Evolutionary conservation across 2,888 invertebrate genomes (phyloP), one percentile per base, ranked within the genome.

Genomic region (Leptinotarsa haldemani): DNA sequence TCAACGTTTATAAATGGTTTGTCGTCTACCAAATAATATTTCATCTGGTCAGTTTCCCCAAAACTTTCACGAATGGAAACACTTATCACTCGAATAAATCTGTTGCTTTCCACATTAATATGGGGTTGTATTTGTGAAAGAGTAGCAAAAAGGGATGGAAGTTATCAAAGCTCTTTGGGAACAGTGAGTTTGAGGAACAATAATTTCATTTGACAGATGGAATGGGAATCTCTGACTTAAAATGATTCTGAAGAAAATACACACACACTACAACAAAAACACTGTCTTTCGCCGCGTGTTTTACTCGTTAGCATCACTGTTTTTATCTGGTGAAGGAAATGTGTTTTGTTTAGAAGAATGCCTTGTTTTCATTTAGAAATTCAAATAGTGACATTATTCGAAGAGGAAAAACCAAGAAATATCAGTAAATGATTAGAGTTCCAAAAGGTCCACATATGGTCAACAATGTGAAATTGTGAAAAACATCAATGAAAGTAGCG

Each of bases 31-130:
- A 20, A 53, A 40, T 22, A 20, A 68, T 68, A 68, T 40, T 68
- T 68, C 68, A 68, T 56, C 68, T 46, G 68, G 68, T 68, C 68
- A 68, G 68, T 68, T 68, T 68, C 53, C 56, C 68, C 52, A n/a
- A 56, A 46, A 68, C 46, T 68, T 68, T 68, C 68, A 68, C 52
- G 56, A 46, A 68, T 56, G 56, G 56, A 58, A 68, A 58, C 68
- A 58, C 68, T 68, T 68, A 68, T 68, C 68, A 56, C 68, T 68
- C 56, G 16, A 68, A 68, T 68, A 58, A 68, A 68, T 68, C 68
- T 68, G 68, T 68, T 68, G 68, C 68, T 68, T 68, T 56, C 58
- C 68, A 46, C 68, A 25, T 56, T 56, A 56, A 56, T 30, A 16
- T 22, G 52, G 56, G 67, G 67, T 53, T 68, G 68, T 46, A 46